Evolutionary conservation across 2,797 vertebrate species (phyloP).

Genomic region (Amblyopsis hoosieri): DNA sequence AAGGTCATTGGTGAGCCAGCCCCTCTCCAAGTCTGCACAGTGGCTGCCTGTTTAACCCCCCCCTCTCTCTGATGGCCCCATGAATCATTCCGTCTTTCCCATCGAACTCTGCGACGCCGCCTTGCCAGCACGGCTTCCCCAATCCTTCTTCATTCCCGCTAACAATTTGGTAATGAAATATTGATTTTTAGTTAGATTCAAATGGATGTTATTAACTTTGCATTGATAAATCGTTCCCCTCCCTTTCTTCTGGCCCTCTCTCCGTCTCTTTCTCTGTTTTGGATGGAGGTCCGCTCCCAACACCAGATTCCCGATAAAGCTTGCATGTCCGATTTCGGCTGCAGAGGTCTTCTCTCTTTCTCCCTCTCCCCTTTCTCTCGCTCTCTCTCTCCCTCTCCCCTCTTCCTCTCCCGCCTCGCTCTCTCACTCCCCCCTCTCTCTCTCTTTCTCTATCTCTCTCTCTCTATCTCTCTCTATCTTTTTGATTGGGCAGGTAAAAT

Average conservation of each 20-base stretch:
- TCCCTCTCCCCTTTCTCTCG: conserved; percentile 15
- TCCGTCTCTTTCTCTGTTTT: conserved; percentile 52
- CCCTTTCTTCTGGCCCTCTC: conserved; percentile 41
- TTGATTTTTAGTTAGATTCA: conserved; percentile 99
- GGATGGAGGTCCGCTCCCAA: conserved; percentile 57
- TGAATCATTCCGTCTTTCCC: conserved; percentile 98
- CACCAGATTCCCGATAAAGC: conserved; percentile 71
- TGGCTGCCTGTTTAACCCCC: conserved; percentile 81
- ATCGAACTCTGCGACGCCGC: conserved; percentile 93
- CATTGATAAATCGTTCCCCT: conserved; percentile 98
- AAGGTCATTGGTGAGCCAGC: conserved; percentile 90
- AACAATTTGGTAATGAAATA: conserved; percentile 99
- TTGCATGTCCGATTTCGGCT: conserved; percentile 86
- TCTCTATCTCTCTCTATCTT: conserved; percentile 49
- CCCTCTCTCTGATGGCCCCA: conserved; percentile 83
- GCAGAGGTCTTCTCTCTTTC: conserved; percentile 58
- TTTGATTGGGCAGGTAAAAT: conserved; percentile 15
- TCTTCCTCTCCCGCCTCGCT: conserved; percentile 15
- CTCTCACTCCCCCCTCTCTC: not conserved
- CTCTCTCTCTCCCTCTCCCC: conserved; percentile 4
- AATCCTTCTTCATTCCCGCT: conserved; percentile 99
- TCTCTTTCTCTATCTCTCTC: not conserved
- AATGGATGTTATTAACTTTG: conserved; percentile 99
- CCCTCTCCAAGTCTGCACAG: conserved; percentile 80
- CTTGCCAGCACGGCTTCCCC: conserved; percentile 91